These are phyloP conservation scores for Athalia circularis DNA, from an alignment of 2,888 invertebrate species.

Conservation along the genomic window DNA sequence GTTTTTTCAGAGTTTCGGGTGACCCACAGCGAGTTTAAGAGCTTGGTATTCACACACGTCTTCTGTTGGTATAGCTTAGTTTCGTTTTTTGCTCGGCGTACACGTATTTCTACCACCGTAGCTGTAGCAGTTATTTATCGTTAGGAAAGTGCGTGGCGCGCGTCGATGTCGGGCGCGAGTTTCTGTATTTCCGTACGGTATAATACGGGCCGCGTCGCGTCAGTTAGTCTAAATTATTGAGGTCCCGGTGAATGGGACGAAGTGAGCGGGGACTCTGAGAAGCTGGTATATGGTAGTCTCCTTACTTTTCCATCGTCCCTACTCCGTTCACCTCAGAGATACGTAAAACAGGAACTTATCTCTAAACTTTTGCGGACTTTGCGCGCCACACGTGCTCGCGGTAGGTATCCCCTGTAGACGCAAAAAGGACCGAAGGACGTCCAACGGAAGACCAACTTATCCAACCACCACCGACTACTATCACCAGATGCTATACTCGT, in stretches of 20 bases:
- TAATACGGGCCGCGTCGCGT: background rate
- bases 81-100: no score
- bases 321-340: constrained; percentile 4
- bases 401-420: constrained; percentile 16
- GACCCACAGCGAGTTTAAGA: constrained; percentile 31
- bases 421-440: constrained; percentile 12
- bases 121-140: constrained; percentile 35
- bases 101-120: no score
- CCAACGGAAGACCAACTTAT: background rate
- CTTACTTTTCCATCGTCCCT: no score
- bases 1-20: constrained; percentile 20
- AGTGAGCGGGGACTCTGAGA: background rate
- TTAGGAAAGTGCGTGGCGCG: constrained; percentile 33
- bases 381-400: no score
- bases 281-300: background rate
- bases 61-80: no score
- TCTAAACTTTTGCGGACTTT: constrained; percentile 46
- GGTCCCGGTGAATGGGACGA: constrained; percentile 18
- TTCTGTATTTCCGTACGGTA: constrained; percentile 25
- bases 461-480: background rate
- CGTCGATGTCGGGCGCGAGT: constrained; percentile 7
- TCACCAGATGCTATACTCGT: background rate
- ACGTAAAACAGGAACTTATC: constrained; percentile 39
- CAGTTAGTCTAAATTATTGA: constrained; percentile 41
- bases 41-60: constrained; percentile 43